Evolutionary conservation across 2,113 vertebrate genomes (phyloP).

Genomic region (Athene noctua): DNA sequence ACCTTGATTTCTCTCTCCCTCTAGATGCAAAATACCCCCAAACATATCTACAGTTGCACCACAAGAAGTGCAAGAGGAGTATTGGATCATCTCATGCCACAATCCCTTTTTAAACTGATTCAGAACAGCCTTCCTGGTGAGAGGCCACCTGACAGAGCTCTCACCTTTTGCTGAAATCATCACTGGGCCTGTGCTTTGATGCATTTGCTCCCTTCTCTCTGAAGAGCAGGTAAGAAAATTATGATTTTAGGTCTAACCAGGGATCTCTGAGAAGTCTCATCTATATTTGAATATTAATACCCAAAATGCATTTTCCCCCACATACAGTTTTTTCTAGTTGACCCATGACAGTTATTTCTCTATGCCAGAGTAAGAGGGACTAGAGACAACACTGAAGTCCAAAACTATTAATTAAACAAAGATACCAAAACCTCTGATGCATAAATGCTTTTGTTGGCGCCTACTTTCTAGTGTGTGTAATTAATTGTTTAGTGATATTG

Average conservation of each 20-base stretch:
- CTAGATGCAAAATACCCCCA: fast-evolving
- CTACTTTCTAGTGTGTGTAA: not conserved
- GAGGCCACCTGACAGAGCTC: not conserved
- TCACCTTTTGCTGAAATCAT: not conserved
- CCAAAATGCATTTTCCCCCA: not conserved
- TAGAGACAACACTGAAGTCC: not conserved
- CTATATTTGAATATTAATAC: not conserved
- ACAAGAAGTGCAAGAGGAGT: not conserved
- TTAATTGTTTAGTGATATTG: not conserved
- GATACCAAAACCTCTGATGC: not conserved
- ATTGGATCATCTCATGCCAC: not conserved
- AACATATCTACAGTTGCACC: fast-evolving
- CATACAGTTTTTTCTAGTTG: not conserved
- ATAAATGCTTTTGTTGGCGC: not conserved
- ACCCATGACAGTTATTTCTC: not conserved
- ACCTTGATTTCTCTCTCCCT: not conserved
- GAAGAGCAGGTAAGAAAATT: not conserved
- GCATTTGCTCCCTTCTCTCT: not conserved
- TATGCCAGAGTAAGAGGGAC: not conserved
- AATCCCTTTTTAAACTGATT: not conserved
- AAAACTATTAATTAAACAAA: not conserved
- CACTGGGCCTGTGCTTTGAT: not conserved
- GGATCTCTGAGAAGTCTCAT: not conserved
- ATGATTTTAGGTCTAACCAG: not conserved
- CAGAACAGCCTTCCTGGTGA: not conserved